Base-by-base conservation (phyloP, 2,113 vertebrate species). In the Lates calcarifer region DNA sequence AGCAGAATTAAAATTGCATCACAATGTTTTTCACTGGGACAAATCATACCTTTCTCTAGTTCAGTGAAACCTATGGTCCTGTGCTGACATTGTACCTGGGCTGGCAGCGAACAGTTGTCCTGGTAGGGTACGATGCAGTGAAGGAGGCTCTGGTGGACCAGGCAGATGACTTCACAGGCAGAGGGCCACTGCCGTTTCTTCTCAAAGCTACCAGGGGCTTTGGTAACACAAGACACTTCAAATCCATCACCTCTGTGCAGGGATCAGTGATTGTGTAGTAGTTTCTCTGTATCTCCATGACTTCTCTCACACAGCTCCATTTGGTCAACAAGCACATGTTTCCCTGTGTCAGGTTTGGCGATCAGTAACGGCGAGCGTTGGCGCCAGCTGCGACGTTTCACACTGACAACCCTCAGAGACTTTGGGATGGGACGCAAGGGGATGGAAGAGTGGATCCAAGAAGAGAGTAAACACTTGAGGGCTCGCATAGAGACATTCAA, bases 401-500 rank as follows among this genome's bases (percentile, higher is more conserved):
- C 92, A 0, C 77, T 95, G 37, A 87, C 82, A 2, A 95, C 95
- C 0, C 85, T 96, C 1, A 88, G 92, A 84, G 93, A 95, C 79
- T 96, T 96, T 55, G 95, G 95, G 55, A 95, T 95, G 95, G 96
- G 95, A 11, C 91, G 90, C 13, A 94, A 94, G n/a, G 86, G 91
- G 68, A 95, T 95, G 92, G 95, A 96, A 45, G 62, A 88, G 55
- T 95, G 94, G 92, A 95, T 95, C 79, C 93, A 94, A 24, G 94
- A 97, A 74, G 97, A 97, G 90, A 95, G 95, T 9, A 49, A 3
- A 73, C 91, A 95, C 86, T 90, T 97, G 83, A 37, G 91, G 14
- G 85, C 88, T 15, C 77, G 80, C 1, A 28, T 97, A 1, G 49
- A 72, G 24, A n/a, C 3, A 1, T 68, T 39, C 0, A 74, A 62